Evolutionary conservation across 2,797 vertebrate species (phyloP).

Genomic region (Momotus momota): DNA sequence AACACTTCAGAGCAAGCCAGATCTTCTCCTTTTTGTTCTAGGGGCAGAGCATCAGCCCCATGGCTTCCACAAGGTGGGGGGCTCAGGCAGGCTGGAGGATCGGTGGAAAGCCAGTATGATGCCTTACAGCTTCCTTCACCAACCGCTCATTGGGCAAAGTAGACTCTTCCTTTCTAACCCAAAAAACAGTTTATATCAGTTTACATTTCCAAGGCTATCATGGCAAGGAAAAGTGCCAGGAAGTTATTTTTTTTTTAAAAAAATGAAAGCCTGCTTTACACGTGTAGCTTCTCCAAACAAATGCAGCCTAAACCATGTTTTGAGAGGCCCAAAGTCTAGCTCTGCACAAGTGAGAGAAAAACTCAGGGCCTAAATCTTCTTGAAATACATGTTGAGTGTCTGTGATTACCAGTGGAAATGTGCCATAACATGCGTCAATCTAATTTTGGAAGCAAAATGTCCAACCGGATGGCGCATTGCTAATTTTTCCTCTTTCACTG

Average conservation of each 20-base stretch:
- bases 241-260: background rate
- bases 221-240: constrained; percentile 49
- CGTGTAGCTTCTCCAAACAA: constrained; percentile 24
- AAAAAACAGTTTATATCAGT: constrained; percentile 22
- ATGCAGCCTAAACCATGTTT: background rate
- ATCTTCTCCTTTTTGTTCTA: accelerated
- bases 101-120: accelerated
- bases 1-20: background rate
- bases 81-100: background rate
- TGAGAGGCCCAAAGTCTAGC: constrained; percentile 16
- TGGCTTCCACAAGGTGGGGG: accelerated
- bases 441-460: constrained; percentile 71
- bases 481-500: background rate
- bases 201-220: constrained; percentile 49
- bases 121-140: background rate
- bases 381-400: constrained; percentile 40
- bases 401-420: constrained; percentile 64
- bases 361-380: constrained; percentile 9
- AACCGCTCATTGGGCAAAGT: accelerated
- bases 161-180: background rate
- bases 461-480: constrained; percentile 48
- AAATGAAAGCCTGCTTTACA: constrained; percentile 21
- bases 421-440: constrained; percentile 57
- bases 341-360: constrained; percentile 47
- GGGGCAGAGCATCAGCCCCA: accelerated